Conservation (phyloP, 37 sponge, comb jelly and placozoan genomes). For the Petrosia ficiformis region DNA sequence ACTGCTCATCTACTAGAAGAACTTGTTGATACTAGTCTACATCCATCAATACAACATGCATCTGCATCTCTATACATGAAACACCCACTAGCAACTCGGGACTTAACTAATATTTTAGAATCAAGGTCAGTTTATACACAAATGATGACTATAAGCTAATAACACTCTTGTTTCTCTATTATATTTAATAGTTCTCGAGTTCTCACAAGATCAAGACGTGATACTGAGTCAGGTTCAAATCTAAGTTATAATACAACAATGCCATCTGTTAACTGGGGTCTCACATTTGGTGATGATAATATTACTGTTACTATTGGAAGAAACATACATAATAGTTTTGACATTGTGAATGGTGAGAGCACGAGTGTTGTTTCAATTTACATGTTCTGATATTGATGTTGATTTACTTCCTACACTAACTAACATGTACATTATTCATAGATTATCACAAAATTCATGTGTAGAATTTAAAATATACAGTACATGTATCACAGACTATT, state of each 20-base stretch:
- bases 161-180: background rate
- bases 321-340: slow-evolving; percentile 33
- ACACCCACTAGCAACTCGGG: background rate
- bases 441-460: too few relatives aligned
- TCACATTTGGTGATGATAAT: slow-evolving; percentile 60
- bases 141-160: background rate
- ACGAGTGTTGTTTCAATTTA: background rate
- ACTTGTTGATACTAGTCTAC: background rate
- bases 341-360: slow-evolving; percentile 44
- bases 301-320: slow-evolving; percentile 58
- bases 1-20: background rate
- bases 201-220: slow-evolving; percentile 8
- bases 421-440: background rate
- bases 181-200: background rate
- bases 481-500: too few relatives aligned
- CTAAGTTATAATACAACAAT: slow-evolving; percentile 44
- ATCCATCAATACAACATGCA: background rate
- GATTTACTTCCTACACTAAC: background rate
- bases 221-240: background rate
- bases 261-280: slow-evolving; percentile 64
- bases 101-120: background rate
- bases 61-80: background rate
- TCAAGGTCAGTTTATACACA: background rate
- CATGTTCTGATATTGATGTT: background rate
- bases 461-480: too few relatives aligned